phyloP scores from a whole-genome alignment of 2,797 vertebrate species.

The Molothrus ater region DNA sequence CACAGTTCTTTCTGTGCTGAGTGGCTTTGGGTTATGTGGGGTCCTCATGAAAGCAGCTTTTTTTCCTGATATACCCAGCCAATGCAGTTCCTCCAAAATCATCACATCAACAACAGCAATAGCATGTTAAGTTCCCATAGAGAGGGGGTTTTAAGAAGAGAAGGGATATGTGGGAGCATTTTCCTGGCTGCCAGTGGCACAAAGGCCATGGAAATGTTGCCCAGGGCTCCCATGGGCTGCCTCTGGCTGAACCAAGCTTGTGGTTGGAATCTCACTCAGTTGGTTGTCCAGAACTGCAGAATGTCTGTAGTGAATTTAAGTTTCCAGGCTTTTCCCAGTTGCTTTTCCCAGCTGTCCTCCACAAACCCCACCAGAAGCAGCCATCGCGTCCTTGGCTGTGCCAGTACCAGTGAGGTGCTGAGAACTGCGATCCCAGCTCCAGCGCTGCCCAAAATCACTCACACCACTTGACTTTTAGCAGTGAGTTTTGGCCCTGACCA shows the following conservation, averaged over 20 bases:
- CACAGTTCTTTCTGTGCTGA: background rate
- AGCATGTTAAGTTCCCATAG: fast-evolving
- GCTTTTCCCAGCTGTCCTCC: background rate
- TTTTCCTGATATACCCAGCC: background rate
- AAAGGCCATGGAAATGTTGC: background rate
- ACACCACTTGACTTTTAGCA: background rate
- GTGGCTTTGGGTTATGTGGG: background rate
- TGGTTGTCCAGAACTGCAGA: background rate
- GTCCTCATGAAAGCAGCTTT: background rate
- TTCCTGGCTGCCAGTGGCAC: background rate
- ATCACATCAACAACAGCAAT: background rate
- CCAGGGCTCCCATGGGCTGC: background rate
- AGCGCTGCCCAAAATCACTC: fast-evolving
- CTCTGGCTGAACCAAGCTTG: background rate
- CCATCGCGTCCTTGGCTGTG: background rate
- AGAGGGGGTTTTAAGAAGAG: background rate
- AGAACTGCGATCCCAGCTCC: background rate
- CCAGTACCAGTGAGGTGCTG: background rate
- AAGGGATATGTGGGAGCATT: background rate
- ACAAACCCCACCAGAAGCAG: background rate
- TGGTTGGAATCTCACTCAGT: background rate
- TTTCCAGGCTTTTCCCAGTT: background rate
- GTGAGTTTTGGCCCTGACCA: background rate
- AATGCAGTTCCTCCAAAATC: background rate
- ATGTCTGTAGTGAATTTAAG: background rate